Evolutionary conservation across 2,888 invertebrate genomes (phyloP).

Genomic region (Tenthredo notha): DNA sequence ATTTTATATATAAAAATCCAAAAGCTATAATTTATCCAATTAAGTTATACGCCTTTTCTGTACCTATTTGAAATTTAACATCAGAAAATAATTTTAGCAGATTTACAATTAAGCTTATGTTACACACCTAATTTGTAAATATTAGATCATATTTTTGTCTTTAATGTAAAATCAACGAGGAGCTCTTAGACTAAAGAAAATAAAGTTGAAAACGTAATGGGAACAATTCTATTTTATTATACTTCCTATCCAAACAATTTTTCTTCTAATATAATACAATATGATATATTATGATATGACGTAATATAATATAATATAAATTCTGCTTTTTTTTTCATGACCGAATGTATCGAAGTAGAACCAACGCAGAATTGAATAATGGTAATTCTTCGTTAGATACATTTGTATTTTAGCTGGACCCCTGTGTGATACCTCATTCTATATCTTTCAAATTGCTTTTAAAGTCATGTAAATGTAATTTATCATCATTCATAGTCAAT

Average conservation of each 20-base stretch:
- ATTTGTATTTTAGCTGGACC: neutral
- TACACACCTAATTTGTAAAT: constrained; percentile 77
- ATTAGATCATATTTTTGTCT: constrained; percentile 78
- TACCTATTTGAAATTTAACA: constrained; percentile 66
- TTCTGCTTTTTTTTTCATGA: neutral
- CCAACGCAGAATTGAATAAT: neutral
- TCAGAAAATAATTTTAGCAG: constrained; percentile 60
- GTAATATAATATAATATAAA: neutral
- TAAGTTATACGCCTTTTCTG: constrained; percentile 54
- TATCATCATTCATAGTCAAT: constrained; percentile 38
- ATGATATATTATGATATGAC: neutral
- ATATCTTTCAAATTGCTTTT: constrained; percentile 8
- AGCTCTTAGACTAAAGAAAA: constrained; percentile 74
- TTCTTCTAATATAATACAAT: neutral
- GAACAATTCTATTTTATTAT: constrained; percentile 52
- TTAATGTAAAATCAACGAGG: constrained; percentile 76
- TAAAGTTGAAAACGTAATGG: constrained; percentile 72
- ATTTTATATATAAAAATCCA: neutral
- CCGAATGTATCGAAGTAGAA: neutral
- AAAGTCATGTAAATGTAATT: constrained; percentile 18
- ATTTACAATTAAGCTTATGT: constrained; percentile 71
- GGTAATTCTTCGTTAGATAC: neutral
- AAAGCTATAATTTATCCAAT: neutral
- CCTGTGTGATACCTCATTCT: neutral
- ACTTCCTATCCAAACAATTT: neutral